Evolutionary conservation across 2,888 invertebrate genomes (phyloP), one percentile per base, ranked within the genome.

Genomic region (Anticlea derivata): DNA sequence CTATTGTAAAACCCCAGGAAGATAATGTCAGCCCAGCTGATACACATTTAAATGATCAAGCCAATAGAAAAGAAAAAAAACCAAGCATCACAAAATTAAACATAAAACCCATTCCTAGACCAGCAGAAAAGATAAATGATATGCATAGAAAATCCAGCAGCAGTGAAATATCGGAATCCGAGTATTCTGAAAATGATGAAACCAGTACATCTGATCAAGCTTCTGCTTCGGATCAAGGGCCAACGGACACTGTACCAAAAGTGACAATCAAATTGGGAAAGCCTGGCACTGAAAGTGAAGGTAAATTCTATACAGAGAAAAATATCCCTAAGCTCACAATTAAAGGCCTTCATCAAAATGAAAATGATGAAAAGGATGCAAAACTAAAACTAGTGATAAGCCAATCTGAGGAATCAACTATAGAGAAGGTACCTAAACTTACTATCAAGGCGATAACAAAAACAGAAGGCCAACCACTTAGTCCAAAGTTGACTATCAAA

Each of bases 111-210:
- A 86, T 92, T 63, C 75, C 66, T 24, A 87, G 80, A 67, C 85
- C 84, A 54, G 86, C 86, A 52, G 88, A 89, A 58, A 86, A 85
- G 65, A 79, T 88, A 23, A 84, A 87, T 77, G 88, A 87, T 55
- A 65, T 79, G 43, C 87, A 89, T 61, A 81, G 90, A 63, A 91
- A 89, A 66, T 90, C 88, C 13, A 87, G 88, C 61, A 91, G 86
- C 63, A 91, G 90, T 82, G 91, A 90, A 77, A 86, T 88, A 70
- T 89, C 91, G 37, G 91, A 89, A 77, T 91, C 86, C 5, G 91
- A 90, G 71, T 91, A 84, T 66, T 91, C 91, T 49, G 91, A 91
- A 75, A 91, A 88, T 90, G 93, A 90, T 80, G 90, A 81, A 75
- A 92, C 83, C 60, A 92, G 86, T 61, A 83, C 85, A 46, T 85